These are phyloP conservation scores for Pyxicephalus adspersus DNA, from an alignment of 2,113 vertebrate genomes.

Conservation along the genomic window DNA sequence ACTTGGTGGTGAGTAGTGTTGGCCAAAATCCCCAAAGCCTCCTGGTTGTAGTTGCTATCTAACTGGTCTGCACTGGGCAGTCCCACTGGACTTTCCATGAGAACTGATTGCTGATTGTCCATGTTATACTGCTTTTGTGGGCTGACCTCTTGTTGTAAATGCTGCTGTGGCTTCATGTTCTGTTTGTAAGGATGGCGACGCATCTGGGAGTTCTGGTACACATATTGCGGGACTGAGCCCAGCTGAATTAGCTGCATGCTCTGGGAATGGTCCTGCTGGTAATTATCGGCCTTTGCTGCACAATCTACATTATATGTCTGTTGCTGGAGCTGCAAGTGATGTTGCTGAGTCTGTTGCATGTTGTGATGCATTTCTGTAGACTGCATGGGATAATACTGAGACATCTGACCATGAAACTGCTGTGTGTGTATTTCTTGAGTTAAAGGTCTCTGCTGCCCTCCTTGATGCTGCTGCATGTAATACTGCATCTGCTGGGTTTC, in stretches of 20 bases:
- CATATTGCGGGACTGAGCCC: slow-evolving; percentile 76
- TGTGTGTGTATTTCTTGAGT: slow-evolving; percentile 74
- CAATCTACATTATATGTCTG: slow-evolving; percentile 73
- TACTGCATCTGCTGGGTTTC: slow-evolving; percentile 75
- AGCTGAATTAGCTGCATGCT: slow-evolving; percentile 78
- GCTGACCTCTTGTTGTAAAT: slow-evolving; percentile 62
- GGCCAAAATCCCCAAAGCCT: slow-evolving; percentile 65
- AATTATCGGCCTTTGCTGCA: slow-evolving; percentile 69
- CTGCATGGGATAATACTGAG: slow-evolving; percentile 78
- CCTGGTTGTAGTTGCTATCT: slow-evolving; percentile 59
- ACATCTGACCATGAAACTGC: slow-evolving; percentile 71
- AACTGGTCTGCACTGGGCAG: slow-evolving; percentile 66
- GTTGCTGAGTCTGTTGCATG: slow-evolving; percentile 33
- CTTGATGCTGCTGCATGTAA: slow-evolving; percentile 70
- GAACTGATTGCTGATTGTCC: slow-evolving; percentile 63
- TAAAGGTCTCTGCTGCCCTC: slow-evolving; percentile 69
- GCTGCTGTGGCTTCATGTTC: slow-evolving; percentile 69
- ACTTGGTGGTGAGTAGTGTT: slow-evolving; percentile 67
- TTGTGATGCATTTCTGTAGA: slow-evolving; percentile 70
- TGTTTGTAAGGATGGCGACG: slow-evolving; percentile 74
- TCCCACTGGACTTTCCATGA: slow-evolving; percentile 69
- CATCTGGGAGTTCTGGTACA: slow-evolving; percentile 76
- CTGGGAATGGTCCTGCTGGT: slow-evolving; percentile 72
- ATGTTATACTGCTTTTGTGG: slow-evolving; percentile 70
- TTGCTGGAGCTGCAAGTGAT: slow-evolving; percentile 69